A percentile compares a stretch with the other conserved stretches of the same genome.
Evolutionary conservation across 2,113 vertebrate genomes (phyloP).

Genomic region (Plecturocebus donacophilus): DNA sequence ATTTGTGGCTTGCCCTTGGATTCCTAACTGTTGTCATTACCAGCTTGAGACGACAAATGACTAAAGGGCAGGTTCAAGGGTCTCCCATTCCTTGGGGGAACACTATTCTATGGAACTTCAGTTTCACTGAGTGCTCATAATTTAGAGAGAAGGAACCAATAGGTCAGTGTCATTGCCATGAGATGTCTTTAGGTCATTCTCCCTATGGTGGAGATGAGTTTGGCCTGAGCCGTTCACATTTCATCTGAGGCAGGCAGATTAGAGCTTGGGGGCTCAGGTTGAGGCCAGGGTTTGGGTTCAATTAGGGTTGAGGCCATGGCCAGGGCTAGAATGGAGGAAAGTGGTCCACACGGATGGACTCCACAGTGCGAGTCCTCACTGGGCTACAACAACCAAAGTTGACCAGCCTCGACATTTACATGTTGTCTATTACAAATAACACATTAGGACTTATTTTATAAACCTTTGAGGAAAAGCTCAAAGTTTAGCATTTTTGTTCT

Average conservation of each 20-base stretch:
- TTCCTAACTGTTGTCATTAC: neutral
- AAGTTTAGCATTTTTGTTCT: constrained; percentile 3
- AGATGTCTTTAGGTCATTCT: neutral
- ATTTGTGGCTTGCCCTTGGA: neutral
- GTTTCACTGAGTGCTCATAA: neutral
- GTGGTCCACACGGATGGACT: neutral
- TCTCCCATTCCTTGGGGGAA: neutral
- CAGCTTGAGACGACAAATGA: neutral
- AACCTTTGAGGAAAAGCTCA: constrained; percentile 40
- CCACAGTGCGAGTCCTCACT: neutral
- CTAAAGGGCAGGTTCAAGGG: neutral
- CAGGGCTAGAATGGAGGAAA: neutral
- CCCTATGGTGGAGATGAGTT: neutral
- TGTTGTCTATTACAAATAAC: neutral
- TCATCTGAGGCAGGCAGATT: neutral
- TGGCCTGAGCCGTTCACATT: neutral
- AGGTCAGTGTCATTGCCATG: neutral
- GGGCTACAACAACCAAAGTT: neutral
- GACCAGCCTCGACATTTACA: neutral
- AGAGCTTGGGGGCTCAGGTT: neutral
- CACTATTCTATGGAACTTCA: neutral
- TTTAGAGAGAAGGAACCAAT: neutral
- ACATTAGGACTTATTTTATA: neutral
- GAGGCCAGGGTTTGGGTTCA: neutral
- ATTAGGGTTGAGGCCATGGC: neutral